Conservation (phyloP, 2,113 vertebrate species). For the Raja brachyura region DNA sequence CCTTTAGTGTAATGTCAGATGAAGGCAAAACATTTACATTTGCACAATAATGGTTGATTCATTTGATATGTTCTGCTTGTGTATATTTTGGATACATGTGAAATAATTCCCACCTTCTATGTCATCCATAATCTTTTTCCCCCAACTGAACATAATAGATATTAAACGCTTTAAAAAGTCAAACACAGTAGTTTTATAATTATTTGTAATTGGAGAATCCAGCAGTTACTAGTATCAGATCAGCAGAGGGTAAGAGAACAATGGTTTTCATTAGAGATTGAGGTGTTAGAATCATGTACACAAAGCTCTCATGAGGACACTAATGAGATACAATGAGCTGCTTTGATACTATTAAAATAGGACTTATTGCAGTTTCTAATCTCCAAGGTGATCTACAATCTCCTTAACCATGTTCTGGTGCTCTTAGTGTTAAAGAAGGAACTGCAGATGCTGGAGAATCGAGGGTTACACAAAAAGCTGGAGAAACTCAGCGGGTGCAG, state of each 20-base stretch:
- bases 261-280: not conserved
- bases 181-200: not conserved
- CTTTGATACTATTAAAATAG: not conserved
- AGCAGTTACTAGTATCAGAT: not conserved
- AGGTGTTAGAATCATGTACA: not conserved
- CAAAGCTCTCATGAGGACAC: not conserved
- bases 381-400: not conserved
- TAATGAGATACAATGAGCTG: not conserved
- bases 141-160: not conserved
- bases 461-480: too few species aligned
- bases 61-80: not conserved
- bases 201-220: not conserved
- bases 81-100: not conserved
- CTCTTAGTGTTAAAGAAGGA: too few species aligned
- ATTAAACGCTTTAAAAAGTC: not conserved
- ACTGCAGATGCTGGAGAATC: too few species aligned
- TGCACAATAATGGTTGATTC: constrained; percentile 1
- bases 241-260: not conserved
- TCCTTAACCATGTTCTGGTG: too few species aligned
- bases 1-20: not conserved
- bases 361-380: not conserved
- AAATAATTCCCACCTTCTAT: not conserved
- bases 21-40: not conserved
- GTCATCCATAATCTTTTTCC: not conserved
- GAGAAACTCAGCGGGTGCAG: too few species aligned